phyloP scores from a whole-genome alignment of 2,888 invertebrate species.

The Panorpa germanica region DNA sequence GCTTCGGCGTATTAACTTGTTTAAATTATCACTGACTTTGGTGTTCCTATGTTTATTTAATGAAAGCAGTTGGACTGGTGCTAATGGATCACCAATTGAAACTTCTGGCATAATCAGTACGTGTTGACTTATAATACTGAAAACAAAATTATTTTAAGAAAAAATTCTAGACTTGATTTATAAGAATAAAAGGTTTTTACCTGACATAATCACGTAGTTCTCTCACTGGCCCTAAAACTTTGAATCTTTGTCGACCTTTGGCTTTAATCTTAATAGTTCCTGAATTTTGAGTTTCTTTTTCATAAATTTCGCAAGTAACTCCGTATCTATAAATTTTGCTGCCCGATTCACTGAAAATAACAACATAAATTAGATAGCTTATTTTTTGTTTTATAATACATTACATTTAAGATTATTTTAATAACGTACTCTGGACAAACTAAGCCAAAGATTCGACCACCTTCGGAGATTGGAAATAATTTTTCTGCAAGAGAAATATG shows the following conservation, averaged over 20 bases:
- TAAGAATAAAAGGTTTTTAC: not conserved
- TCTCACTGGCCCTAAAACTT: slow-evolving; percentile 26
- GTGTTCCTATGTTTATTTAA: slow-evolving; percentile 25
- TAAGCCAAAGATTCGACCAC: slow-evolving; percentile 22
- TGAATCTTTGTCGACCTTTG: slow-evolving; percentile 57
- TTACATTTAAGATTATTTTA: slow-evolving; percentile 16
- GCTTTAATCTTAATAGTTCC: slow-evolving; percentile 42
- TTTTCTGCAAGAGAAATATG: slow-evolving; percentile 20
- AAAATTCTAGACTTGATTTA: not conserved
- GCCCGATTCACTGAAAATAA: too few relatives aligned
- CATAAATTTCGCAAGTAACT: slow-evolving; percentile 25
- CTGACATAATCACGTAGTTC: not conserved
- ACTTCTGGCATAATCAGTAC: slow-evolving; percentile 52
- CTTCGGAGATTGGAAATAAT: slow-evolving; percentile 14
- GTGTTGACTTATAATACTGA: slow-evolving; percentile 24
- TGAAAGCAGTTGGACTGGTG: slow-evolving; percentile 25
- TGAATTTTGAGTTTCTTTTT: slow-evolving; percentile 19
- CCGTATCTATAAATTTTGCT: too few relatives aligned
- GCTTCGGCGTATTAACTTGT: slow-evolving; percentile 20
- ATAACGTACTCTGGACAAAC: slow-evolving; percentile 19
- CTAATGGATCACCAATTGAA: slow-evolving; percentile 32
- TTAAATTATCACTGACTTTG: slow-evolving; percentile 16
- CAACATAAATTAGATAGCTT: too few relatives aligned
- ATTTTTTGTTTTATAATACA: too few relatives aligned
- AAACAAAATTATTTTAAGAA: slow-evolving; percentile 2